phyloP scores from a whole-genome alignment of 2,888 invertebrate species.

The Drosophila formosana region DNA sequence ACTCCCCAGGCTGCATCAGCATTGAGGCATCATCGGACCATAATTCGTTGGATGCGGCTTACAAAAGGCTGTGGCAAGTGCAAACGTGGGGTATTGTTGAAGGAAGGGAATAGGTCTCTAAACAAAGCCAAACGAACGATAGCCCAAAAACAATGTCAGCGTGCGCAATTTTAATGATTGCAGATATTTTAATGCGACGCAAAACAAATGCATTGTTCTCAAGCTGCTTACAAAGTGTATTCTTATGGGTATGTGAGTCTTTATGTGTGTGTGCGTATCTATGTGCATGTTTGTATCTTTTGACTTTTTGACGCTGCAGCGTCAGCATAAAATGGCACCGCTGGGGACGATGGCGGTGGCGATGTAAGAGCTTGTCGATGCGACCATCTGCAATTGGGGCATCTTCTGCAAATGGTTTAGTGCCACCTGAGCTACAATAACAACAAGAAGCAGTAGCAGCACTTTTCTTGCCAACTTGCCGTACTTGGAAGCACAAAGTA shows the following conservation, averaged over 20 bases:
- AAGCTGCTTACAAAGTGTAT: conserved; percentile 48
- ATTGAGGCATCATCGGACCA: conserved; percentile 48
- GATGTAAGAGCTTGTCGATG: conserved; percentile 24
- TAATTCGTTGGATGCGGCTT: conserved; percentile 61
- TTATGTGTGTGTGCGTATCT: conserved; percentile 15
- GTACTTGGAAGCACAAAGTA: conserved; percentile 34
- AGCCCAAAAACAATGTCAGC: conserved; percentile 75
- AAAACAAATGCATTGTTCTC: conserved; percentile 74
- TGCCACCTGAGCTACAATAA: conserved; percentile 13
- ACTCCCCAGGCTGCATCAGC: conserved; percentile 39
- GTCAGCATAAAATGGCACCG: conserved; percentile 40
- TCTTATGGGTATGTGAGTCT: not conserved
- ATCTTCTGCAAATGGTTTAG: conserved; percentile 5
- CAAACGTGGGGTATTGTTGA: not conserved
- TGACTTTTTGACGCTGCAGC: conserved; percentile 34
- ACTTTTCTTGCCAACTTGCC: conserved; percentile 32
- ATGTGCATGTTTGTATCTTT: conserved; percentile 28
- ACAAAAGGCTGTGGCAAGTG: conserved; percentile 54
- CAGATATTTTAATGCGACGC: conserved; percentile 82
- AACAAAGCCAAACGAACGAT: conserved; percentile 61
- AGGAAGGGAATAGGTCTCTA: conserved; percentile 42
- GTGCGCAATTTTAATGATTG: conserved; percentile 80
- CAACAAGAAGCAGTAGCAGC: not conserved
- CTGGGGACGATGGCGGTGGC: conserved; percentile 7
- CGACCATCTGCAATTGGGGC: conserved; percentile 32